phyloP scores from a whole-genome alignment of 2,113 vertebrate genomes.

The Salvelinus sp. region DNA sequence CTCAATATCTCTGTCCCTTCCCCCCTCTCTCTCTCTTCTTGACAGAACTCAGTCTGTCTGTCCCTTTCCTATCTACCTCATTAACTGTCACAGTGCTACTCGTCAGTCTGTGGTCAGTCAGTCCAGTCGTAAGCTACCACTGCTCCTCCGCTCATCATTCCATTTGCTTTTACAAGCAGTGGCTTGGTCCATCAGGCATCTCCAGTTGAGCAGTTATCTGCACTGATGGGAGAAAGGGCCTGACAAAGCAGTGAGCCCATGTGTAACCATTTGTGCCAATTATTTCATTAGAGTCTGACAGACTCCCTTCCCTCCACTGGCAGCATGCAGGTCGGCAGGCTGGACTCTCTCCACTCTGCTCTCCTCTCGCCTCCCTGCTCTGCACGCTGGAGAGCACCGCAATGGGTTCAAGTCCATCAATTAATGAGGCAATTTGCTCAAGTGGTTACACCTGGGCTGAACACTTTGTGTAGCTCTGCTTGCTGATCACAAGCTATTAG shows the following conservation, averaged over 20 bases:
- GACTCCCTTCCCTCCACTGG: conserved; percentile 53
- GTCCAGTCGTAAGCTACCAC: conserved; percentile 25
- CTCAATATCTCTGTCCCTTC: conserved; percentile 15
- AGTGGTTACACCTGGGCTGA: conserved; percentile 69
- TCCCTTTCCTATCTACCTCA: conserved; percentile 41
- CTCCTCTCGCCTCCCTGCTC: neutral
- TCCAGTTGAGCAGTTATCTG: conserved; percentile 40
- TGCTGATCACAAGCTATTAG: conserved; percentile 61
- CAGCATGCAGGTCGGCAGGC: conserved; percentile 35
- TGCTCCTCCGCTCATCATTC: too few relatives aligned
- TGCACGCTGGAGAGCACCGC: conserved; percentile 31
- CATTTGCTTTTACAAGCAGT: conserved; percentile 54
- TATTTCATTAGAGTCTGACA: conserved; percentile 69
- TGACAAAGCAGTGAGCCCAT: conserved; percentile 8
- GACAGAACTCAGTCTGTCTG: conserved; percentile 35
- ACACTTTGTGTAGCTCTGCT: conserved; percentile 55
- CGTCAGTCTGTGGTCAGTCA: conserved; percentile 32
- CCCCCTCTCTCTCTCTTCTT: conserved; percentile 1
- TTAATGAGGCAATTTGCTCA: conserved; percentile 68
- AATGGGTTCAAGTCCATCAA: conserved; percentile 68
- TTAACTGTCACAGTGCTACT: conserved; percentile 51
- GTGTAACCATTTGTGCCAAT: conserved; percentile 64
- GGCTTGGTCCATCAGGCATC: conserved; percentile 51
- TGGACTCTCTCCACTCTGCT: conserved; percentile 17
- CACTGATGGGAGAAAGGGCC: conserved; percentile 33